Percentiles rank a stretch among this genome's conserved stretches.
Conservation (phyloP, 2,888 invertebrate genomes). For the Yponomeuta sedellus region DNA sequence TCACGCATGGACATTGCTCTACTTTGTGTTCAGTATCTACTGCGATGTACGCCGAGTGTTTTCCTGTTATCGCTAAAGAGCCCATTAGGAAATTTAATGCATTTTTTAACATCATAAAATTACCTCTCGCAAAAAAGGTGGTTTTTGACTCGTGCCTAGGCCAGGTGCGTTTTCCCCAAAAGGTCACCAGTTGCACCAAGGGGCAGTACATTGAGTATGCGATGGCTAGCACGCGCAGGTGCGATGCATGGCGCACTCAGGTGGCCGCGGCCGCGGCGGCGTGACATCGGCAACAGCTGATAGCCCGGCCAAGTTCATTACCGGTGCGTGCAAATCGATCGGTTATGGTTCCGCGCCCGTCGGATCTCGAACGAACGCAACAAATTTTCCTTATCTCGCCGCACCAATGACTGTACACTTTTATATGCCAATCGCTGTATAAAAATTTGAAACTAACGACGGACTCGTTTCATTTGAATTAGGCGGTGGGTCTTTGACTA, state of each 20-base stretch:
- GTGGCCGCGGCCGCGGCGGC: background rate
- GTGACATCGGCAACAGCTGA: constrained; percentile 45
- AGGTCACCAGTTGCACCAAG: constrained; percentile 11
- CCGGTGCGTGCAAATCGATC: constrained; percentile 63
- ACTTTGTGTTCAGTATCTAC: background rate
- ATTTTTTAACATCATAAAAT: background rate
- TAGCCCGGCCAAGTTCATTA: constrained; percentile 70
- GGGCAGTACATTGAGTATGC: background rate
- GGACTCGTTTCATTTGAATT: background rate
- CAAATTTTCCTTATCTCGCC: constrained; percentile 39
- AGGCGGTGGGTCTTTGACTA: background rate
- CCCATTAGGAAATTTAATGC: background rate
- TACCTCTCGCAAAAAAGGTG: background rate
- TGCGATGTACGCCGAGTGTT: background rate
- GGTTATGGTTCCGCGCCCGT: constrained; percentile 49
- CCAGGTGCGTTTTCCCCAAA: constrained; percentile 9
- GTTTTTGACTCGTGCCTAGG: background rate
- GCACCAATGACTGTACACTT: constrained; percentile 16
- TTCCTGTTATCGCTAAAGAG: background rate
- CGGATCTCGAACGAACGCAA: constrained; percentile 51
- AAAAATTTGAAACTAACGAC: background rate
- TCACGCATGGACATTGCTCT: background rate
- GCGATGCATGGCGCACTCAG: constrained; percentile 3
- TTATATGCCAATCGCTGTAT: constrained; percentile 15
- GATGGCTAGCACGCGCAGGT: constrained; percentile 3